phyloP scores from a whole-genome alignment of 92 coral and sea anemone genomes.

The Phenganax stokvisi region DNA sequence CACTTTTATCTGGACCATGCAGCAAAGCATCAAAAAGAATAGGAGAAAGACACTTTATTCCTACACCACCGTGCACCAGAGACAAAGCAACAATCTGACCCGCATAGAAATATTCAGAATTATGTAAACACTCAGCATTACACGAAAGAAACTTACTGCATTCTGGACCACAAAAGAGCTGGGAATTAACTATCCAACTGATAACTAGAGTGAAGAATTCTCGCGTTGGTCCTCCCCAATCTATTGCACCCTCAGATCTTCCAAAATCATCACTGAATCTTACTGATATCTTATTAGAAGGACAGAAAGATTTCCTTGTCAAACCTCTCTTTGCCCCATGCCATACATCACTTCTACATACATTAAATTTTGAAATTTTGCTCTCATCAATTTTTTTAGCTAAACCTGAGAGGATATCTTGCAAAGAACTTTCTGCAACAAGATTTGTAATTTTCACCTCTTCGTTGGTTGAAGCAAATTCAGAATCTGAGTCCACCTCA shows the following conservation, averaged over 20 bases:
- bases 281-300: slow-evolving; percentile 29
- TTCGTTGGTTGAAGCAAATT: slow-evolving; percentile 29
- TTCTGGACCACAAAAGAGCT: slow-evolving; percentile 40
- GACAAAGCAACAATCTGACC: slow-evolving; percentile 29
- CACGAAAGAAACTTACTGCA: background rate
- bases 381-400: slow-evolving; percentile 42
- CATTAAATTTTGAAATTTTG: slow-evolving; percentile 51
- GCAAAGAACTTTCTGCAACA: slow-evolving; percentile 32
- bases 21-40: slow-evolving; percentile 3
- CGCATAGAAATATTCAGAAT: slow-evolving; percentile 20
- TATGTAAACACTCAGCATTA: background rate
- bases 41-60: slow-evolving; percentile 6
- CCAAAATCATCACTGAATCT: slow-evolving; percentile 45
- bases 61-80: slow-evolving; percentile 32
- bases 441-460: slow-evolving; percentile 24
- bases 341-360: slow-evolving; percentile 57
- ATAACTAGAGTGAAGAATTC: slow-evolving; percentile 24
- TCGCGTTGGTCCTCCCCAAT: slow-evolving; percentile 38
- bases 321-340: slow-evolving; percentile 64
- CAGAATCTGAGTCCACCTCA: slow-evolving; percentile 49
- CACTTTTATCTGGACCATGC: background rate
- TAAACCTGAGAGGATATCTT: slow-evolving; percentile 42
- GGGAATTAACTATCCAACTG: slow-evolving; percentile 29
- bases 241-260: slow-evolving; percentile 36
- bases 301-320: slow-evolving; percentile 40